A percentile compares a stretch with the other conserved stretches of the same genome.
Conservation (phyloP, 2,888 invertebrate species). For the Cephus runcator region DNA sequence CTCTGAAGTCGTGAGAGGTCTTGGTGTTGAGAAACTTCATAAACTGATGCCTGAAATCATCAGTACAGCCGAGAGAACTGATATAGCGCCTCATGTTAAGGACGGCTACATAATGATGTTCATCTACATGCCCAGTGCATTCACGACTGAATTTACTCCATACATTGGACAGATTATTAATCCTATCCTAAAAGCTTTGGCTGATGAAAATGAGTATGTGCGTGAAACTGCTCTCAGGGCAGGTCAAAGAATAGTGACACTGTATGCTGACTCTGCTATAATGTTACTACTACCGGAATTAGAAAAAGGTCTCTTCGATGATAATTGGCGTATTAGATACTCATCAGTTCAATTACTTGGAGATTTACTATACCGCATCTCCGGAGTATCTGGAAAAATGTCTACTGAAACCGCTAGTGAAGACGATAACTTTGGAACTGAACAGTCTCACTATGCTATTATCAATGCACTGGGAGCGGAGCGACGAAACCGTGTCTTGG, state of each 20-base stretch:
- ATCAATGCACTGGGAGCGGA: conserved; percentile 89
- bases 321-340: conserved; percentile 96
- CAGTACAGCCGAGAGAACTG: conserved; percentile 89
- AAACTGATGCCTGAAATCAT: conserved; percentile 98
- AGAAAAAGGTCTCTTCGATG: conserved; percentile 94
- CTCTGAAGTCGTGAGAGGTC: conserved; percentile 96
- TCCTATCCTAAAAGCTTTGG: conserved; percentile 95
- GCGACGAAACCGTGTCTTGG: conserved; percentile 90
- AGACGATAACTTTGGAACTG: conserved; percentile 99
- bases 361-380: conserved; percentile 94
- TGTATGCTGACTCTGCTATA: conserved; percentile 96
- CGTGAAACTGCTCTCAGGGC: conserved; percentile 96
- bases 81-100: conserved; percentile 96
- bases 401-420: conserved; percentile 98
- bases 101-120: conserved; percentile 99
- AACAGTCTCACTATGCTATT: conserved; percentile 92
- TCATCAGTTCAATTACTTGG: conserved; percentile 96
- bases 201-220: conserved; percentile 99
- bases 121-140: conserved; percentile 98
- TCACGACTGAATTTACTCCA: conserved; percentile 93
- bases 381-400: conserved; percentile 99
- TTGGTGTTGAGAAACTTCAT: conserved; percentile 94
- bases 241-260: conserved; percentile 95
- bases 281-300: conserved; percentile 91
- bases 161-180: conserved; percentile 98